phyloP scores from a whole-genome alignment of 2,113 vertebrate genomes.

The Thryonomys swinderianus region DNA sequence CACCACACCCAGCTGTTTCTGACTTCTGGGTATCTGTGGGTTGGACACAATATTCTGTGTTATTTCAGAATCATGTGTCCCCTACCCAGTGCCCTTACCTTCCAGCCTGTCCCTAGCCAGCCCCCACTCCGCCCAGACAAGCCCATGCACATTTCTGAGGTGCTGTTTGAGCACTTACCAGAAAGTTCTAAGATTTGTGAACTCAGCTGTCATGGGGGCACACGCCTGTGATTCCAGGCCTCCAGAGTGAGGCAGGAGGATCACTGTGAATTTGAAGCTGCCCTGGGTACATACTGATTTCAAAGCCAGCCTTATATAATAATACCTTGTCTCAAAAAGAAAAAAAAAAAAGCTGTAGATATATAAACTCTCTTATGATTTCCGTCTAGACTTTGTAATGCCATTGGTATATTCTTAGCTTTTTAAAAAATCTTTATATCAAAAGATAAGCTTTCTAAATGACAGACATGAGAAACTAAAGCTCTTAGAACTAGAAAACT shows the following conservation, averaged over 20 bases:
- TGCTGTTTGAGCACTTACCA: too few relatives aligned
- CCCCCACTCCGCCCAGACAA: rapidly evolving
- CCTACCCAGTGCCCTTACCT: neutral
- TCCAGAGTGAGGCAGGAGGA: neutral
- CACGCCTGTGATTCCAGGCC: neutral
- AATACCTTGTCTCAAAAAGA: neutral
- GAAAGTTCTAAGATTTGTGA: rapidly evolving
- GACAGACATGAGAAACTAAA: neutral
- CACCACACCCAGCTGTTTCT: neutral
- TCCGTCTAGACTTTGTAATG: neutral
- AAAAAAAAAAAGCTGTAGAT: neutral
- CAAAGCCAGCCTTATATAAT: neutral
- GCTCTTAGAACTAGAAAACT: neutral
- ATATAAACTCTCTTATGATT: neutral
- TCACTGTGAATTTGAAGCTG: too few relatives aligned
- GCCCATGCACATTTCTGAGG: neutral
- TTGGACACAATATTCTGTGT: neutral
- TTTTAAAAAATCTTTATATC: neutral
- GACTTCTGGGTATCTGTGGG: neutral
- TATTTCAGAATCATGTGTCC: neutral
- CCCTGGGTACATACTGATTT: neutral
- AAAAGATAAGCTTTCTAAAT: neutral
- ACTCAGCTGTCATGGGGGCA: neutral
- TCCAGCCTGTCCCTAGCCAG: rapidly evolving
- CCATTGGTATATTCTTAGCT: neutral